Base-by-base conservation (phyloP, 2,113 vertebrate species). In the Rana temporaria region DNA sequence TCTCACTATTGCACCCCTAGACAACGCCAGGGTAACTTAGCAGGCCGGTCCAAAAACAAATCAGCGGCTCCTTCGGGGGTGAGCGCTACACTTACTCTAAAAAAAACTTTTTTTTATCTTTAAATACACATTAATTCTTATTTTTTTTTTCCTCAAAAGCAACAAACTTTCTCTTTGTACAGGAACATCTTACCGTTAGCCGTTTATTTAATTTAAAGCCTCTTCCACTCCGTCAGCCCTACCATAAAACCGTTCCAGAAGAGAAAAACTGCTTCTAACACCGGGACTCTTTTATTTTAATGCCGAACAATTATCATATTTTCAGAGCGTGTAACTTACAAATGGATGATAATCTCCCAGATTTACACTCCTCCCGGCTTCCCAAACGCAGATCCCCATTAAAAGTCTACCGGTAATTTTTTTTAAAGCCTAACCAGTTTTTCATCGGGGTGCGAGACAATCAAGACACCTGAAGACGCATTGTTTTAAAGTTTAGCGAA, bases 401-500 rank as follows among this genome's bases (percentile, higher is more conserved):
- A 24, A 69, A 69, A 65, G 34, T 4, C 57, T 72, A 24, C 16
- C 16, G 76, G 32, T 6, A 60, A 70, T 64, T 79, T 56, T 34
- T 6, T 79, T 77, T 67, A 73, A 73, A 65, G 81, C 24, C 68
- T 78, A 78, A 70, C 16, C 65, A 81, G 85, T 84, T 70, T 63
- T 56, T 84, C 80, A n/a, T n/a, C 5, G 48, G 14, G 18, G 66
- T 11, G 62, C 12, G 69, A 65, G 8, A n/a, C n/a, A n/a, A n/a
- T n/a, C n/a, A n/a, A n/a, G n/a, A 53, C 12, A 73, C 42, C 59
- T 62, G 22, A 8, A 42, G 26, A 15, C 18, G 4, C 20, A 30
- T 84, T 79, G 68, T 17, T 20, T 71, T 66, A 85, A 84, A 19
- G 16, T 82, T 89, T 79, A 88, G 34, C 22, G 87, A 92, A 88